Evolutionary conservation across 1,140 invertebrate genomes (phyloP), one percentile per base, ranked within the genome.

Genomic region (Kradibia gibbosae): DNA sequence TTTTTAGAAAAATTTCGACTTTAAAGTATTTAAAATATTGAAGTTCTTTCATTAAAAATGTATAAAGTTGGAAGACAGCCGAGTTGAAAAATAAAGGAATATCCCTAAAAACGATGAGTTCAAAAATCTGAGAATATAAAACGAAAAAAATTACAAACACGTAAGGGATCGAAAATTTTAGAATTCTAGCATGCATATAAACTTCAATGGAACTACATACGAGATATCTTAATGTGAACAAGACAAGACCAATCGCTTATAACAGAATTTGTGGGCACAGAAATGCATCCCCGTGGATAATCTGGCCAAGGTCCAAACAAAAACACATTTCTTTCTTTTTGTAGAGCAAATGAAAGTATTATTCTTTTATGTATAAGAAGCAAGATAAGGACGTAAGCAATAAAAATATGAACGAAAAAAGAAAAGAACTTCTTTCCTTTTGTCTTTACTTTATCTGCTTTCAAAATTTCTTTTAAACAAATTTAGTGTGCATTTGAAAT

Each of bases 271-370:
- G 78, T 34, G 48, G 48, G 50, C 72, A 55, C 57, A 76, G 86
- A 88, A 89, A 90, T 90, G 89, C 89, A 89, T 90, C 89, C 86
- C 88, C 84, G 84, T 83, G 87, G 88, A 90, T 90, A 89, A 90
- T 89, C 88, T 90, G 89, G 89, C 89, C 80, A 84, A 70, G 82
- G 84, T 89, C 89, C 89, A 90, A 89, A 88, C 85, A 88, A 88
- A 89, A 88, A 88, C 88, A 89, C 87, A 87, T 88, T 88, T 89
- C 86, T 89, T 86, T 82, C 83, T 83, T n/a, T n/a, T 81, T 73
- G 83, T 15, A 48, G 70, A 28, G 50, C 50, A 55, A 82, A 71
- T 34, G 67, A 77, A 70, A 78, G 65, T 39, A 72, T 77, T 45
- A 28, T 77, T 65, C 20, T 25, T 55, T 34, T 71, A 48, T 45